These are phyloP conservation scores for Streblospio benedicti DNA, from an alignment of 1,140 invertebrate genomes.

Conservation along the genomic window DNA sequence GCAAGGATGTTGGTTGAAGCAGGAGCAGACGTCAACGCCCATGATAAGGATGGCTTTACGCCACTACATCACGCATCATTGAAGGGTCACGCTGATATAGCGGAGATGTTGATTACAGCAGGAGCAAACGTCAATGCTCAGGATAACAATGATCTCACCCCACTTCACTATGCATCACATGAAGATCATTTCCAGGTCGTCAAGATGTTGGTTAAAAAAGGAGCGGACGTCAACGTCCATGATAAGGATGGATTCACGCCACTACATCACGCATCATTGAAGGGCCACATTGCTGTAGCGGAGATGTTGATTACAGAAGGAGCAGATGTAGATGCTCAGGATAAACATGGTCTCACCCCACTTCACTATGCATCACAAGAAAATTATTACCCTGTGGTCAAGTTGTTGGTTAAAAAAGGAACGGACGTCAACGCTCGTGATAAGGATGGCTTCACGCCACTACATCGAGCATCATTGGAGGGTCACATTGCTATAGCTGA, in stretches of 20 bases:
- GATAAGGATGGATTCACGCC: constrained; percentile 11
- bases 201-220: background rate
- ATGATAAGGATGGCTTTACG: constrained; percentile 10
- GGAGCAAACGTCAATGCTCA: constrained; percentile 4
- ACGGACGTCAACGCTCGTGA: background rate
- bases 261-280: constrained; percentile 8
- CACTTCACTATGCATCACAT: constrained; percentile 6
- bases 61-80: constrained; percentile 6
- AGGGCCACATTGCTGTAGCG: constrained; percentile 2
- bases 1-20: constrained; percentile 6
- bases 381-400: background rate
- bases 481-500: background rate
- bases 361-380: background rate
- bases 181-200: background rate
- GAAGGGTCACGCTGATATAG: background rate
- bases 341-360: background rate
- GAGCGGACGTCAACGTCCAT: background rate
- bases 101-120: background rate
- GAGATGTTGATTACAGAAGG: background rate
- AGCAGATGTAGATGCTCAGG: background rate
- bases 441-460: background rate
- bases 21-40: constrained; percentile 14
- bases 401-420: background rate
- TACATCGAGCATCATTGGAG: background rate
- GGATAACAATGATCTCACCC: constrained; percentile 2